Evolutionary conservation across 2,888 invertebrate genomes (phyloP).

Genomic region (Calameuta pallipes): DNA sequence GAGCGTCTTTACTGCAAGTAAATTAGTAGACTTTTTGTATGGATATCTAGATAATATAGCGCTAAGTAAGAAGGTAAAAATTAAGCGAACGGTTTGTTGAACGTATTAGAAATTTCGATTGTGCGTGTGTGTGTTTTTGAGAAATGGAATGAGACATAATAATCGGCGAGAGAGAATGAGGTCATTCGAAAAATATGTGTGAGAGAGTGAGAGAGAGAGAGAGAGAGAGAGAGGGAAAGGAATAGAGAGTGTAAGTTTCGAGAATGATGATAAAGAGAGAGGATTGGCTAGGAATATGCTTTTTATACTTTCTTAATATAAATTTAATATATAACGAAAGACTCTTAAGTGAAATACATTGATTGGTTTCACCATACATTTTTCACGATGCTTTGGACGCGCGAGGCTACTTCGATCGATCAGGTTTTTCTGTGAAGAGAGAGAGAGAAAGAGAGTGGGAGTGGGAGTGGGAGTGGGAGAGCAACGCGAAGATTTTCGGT

Average conservation of each 20-base stretch:
- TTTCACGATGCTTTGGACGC: neutral
- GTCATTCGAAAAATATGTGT: neutral
- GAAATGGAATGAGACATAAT: neutral
- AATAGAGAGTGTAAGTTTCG: neutral
- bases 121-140: neutral
- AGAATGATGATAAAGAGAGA: neutral
- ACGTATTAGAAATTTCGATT: slow-evolving; percentile 1
- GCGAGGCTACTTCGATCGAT: neutral
- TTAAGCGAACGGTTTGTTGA: neutral
- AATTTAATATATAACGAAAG: slow-evolving; percentile 8
- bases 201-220: neutral
- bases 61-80: neutral
- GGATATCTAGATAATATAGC: slow-evolving; percentile 2
- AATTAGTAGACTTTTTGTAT: slow-evolving; percentile 7
- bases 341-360: slow-evolving; percentile 5
- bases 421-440: neutral
- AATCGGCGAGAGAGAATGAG: neutral
- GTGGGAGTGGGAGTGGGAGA: neutral
- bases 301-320: slow-evolving; percentile 8
- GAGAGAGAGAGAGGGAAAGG: neutral
- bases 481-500: slow-evolving; percentile 22
- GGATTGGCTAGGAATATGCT: slow-evolving; percentile 3
- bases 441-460: neutral
- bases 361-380: slow-evolving; percentile 4
- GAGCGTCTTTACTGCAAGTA: neutral